A percentile compares a stretch with the other conserved stretches of the same genome.
Evolutionary conservation across 1,140 invertebrate genomes (phyloP).

Genomic region (Charaxes varanes): DNA sequence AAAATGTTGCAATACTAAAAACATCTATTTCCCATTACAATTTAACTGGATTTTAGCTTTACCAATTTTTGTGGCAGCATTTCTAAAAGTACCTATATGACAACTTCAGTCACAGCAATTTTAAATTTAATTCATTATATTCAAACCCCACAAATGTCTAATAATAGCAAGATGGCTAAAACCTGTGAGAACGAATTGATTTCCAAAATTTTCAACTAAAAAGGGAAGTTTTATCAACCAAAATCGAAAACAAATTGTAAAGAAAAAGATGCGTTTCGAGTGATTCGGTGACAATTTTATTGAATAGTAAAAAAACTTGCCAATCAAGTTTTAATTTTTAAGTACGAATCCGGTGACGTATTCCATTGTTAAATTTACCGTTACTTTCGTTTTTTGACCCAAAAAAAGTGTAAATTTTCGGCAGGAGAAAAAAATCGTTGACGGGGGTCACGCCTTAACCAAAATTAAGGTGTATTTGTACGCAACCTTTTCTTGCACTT

Average conservation of each 20-base stretch:
- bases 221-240: slow-evolving; percentile 40
- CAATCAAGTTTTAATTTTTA: slow-evolving; percentile 71
- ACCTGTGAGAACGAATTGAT: slow-evolving; percentile 48
- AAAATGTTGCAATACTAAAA: too few species aligned
- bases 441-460: slow-evolving; percentile 68
- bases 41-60: too few species aligned
- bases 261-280: slow-evolving; percentile 51
- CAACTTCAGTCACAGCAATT: too few species aligned
- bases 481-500: slow-evolving; percentile 67
- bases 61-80: too few species aligned
- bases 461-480: slow-evolving; percentile 66
- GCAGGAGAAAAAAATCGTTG: slow-evolving; percentile 60
- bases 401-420: slow-evolving; percentile 59
- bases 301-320: slow-evolving; percentile 51
- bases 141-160: not conserved
- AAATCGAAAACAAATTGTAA: slow-evolving; percentile 23
- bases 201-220: slow-evolving; percentile 28
- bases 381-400: slow-evolving; percentile 43
- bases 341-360: slow-evolving; percentile 55
- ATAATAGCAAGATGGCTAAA: slow-evolving; percentile 26
- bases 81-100: too few species aligned
- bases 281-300: slow-evolving; percentile 51
- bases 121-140: slow-evolving; percentile 4
- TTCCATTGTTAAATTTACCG: slow-evolving; percentile 53
- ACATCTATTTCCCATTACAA: too few species aligned